Conservation (phyloP, 2,888 invertebrate genomes). For the Epinotia nisella region DNA sequence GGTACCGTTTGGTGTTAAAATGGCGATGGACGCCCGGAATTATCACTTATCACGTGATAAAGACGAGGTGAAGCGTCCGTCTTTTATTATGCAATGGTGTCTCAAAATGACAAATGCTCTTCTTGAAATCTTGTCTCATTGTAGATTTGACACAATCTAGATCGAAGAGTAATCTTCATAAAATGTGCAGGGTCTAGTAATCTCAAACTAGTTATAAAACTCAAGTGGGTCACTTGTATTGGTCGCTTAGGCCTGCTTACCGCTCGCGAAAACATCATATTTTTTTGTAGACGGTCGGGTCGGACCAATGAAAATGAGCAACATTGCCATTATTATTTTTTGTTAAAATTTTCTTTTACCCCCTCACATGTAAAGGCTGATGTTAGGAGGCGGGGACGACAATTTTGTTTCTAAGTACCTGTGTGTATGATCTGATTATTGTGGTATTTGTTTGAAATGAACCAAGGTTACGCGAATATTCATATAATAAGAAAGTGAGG, state of each 20-base stretch:
- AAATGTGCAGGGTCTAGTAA: neutral
- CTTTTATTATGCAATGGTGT: neutral
- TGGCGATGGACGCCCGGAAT: neutral
- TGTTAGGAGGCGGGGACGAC: neutral
- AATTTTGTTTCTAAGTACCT: neutral
- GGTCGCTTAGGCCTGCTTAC: neutral
- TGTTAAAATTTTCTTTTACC: neutral
- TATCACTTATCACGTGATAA: neutral
- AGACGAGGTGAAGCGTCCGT: neutral
- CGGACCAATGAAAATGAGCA: neutral
- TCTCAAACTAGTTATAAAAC: neutral
- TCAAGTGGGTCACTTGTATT: neutral
- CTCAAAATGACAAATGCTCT: neutral
- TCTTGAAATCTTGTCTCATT: neutral
- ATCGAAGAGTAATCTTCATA: neutral
- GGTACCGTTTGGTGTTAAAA: neutral
- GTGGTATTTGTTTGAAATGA: neutral
- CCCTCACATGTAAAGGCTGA: neutral
- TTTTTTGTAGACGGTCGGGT: no score
- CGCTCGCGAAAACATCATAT: no score
- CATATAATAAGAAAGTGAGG: neutral
- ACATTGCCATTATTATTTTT: neutral
- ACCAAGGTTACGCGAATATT: neutral
- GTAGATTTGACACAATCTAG: neutral
- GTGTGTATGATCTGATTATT: constrained; percentile 13